Conservation (phyloP, 2,888 invertebrate species). For the Tenthredo amoena region DNA sequence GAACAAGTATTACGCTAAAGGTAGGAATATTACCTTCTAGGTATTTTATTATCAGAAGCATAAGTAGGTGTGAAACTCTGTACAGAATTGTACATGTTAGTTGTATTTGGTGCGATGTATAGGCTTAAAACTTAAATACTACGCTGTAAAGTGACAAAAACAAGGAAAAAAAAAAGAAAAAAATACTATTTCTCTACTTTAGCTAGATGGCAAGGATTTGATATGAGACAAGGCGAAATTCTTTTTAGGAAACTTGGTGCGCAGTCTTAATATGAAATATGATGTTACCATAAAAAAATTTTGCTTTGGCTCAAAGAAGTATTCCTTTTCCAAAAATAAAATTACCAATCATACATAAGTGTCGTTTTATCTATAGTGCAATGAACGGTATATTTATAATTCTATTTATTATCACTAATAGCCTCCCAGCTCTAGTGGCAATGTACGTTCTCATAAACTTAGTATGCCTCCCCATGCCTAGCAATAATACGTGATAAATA, state of each 20-base stretch:
- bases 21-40: constrained; percentile 46
- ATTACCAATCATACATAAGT: constrained; percentile 48
- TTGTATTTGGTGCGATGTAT: constrained; percentile 52
- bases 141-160: constrained; percentile 55
- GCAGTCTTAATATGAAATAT: constrained; percentile 24
- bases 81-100: constrained; percentile 55
- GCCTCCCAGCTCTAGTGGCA: constrained; percentile 45
- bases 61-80: constrained; percentile 54
- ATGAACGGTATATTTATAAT: constrained; percentile 52
- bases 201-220: constrained; percentile 54
- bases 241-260: constrained; percentile 23
- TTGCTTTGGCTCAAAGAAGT: constrained; percentile 38
- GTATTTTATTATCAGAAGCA: constrained; percentile 46
- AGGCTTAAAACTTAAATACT: constrained; percentile 60
- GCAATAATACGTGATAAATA: constrained; percentile 67
- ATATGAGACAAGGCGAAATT: constrained; percentile 44
- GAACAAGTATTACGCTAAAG: constrained; percentile 44
- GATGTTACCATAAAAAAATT: constrained; percentile 33
- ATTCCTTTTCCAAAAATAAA: constrained; percentile 24
- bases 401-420: constrained; percentile 51
- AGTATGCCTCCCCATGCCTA: constrained; percentile 60
- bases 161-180: constrained; percentile 58
- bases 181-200: constrained; percentile 70
- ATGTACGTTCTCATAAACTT: constrained; percentile 46
- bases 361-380: constrained; percentile 52